Conservation (phyloP, 2,797 vertebrate genomes). For the Emys orbicularis region DNA sequence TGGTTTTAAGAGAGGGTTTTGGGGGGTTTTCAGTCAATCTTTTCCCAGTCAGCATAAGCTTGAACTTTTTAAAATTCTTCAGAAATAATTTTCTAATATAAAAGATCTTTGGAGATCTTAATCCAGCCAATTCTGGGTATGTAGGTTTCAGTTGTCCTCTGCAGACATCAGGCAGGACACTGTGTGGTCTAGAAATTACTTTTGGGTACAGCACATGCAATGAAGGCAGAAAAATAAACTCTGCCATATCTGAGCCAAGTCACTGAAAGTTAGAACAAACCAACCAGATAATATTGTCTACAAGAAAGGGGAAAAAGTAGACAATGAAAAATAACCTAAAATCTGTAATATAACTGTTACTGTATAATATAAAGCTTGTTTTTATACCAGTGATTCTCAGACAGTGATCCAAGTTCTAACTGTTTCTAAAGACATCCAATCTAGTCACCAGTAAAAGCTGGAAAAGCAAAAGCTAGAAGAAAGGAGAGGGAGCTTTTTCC, state of each 20-base stretch:
- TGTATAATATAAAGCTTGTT: neutral
- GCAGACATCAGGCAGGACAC: neutral
- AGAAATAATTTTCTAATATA: neutral
- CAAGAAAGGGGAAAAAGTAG: neutral
- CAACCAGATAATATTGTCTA: neutral
- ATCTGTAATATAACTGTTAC: neutral
- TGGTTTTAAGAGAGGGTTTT: neutral
- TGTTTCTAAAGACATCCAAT: neutral
- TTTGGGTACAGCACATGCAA: neutral
- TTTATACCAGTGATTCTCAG: neutral
- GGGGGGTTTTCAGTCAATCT: neutral
- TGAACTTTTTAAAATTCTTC: rapidly evolving
- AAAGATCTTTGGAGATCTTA: neutral
- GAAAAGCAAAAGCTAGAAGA: neutral
- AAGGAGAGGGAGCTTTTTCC: neutral
- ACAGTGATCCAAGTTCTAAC: neutral
- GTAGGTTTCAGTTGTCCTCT: rapidly evolving
- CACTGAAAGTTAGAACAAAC: neutral
- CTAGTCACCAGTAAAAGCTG: neutral
- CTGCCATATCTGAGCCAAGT: neutral
- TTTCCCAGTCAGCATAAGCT: neutral
- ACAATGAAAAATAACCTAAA: neutral
- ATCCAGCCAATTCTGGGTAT: neutral
- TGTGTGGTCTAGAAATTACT: neutral
- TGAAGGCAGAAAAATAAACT: neutral